Conservation (phyloP, 2,888 invertebrate species). For the Tholera decimalis region DNA sequence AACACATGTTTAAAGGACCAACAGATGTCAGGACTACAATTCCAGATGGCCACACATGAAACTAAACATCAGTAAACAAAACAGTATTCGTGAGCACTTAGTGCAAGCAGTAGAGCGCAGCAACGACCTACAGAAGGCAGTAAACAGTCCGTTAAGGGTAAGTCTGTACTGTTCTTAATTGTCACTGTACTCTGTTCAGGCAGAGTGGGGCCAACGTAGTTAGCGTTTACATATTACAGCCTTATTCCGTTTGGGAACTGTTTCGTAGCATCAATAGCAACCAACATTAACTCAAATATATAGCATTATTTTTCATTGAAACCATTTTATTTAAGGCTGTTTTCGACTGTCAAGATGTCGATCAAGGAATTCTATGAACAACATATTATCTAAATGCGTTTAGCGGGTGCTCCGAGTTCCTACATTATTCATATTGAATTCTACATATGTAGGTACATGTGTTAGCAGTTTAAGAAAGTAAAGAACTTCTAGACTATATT, state of each 20-base stretch:
- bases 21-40: neutral
- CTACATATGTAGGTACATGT: no score
- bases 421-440: no score
- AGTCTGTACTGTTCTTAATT: conserved; percentile 59
- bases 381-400: no score
- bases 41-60: neutral
- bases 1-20: neutral
- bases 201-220: conserved; percentile 25
- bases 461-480: no score
- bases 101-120: conserved; percentile 39
- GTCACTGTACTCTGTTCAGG: conserved; percentile 24
- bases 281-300: neutral
- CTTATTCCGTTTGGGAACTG: conserved; percentile 6
- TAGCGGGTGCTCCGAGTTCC: no score
- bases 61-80: conserved; percentile 1
- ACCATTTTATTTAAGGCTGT: neutral
- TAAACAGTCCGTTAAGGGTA: conserved; percentile 70
- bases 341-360: neutral
- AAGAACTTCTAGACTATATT: no score
- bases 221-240: conserved; percentile 37
- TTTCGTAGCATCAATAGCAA: neutral
- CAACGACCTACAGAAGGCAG: conserved; percentile 63
- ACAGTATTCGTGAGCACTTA: conserved; percentile 36
- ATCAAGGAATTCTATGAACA: no score
- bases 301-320: no score